These are phyloP conservation scores for Sprattus sprattus DNA, from an alignment of 2,113 vertebrate species.

Conservation along the genomic window DNA sequence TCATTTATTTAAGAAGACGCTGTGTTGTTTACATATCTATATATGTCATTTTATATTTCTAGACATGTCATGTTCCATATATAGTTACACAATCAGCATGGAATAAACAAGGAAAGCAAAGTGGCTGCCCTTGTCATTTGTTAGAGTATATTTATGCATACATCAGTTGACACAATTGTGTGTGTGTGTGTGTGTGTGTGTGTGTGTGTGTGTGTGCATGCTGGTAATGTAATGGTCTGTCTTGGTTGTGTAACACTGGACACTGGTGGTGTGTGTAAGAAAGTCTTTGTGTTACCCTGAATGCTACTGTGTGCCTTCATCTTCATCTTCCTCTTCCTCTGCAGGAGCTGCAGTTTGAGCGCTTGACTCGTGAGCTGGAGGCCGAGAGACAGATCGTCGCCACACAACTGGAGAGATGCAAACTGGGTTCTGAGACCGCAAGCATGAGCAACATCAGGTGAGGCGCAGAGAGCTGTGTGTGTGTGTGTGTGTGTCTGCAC, in stretches of 20 bases:
- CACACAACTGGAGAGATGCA: constrained; percentile 97
- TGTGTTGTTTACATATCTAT: too few relatives aligned
- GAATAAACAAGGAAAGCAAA: too few relatives aligned
- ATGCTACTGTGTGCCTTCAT: neutral
- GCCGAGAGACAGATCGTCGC: constrained; percentile 96
- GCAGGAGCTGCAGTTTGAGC: constrained; percentile 97
- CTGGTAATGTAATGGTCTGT: neutral
- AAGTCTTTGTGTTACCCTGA: neutral
- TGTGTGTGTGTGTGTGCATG: neutral
- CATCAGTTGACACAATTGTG: neutral
- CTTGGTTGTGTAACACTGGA: neutral
- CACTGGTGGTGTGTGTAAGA: neutral
- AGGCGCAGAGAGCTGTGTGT: neutral
- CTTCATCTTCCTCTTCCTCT: constrained; percentile 31
- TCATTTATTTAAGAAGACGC: too few relatives aligned
- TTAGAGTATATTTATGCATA: too few relatives aligned
- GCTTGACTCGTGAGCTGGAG: constrained; percentile 95
- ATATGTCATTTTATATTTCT: too few relatives aligned
- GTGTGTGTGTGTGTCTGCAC: neutral
- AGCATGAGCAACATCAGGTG: constrained; percentile 99
- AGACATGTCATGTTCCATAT: too few relatives aligned
- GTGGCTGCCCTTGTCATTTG: too few relatives aligned
- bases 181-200: neutral
- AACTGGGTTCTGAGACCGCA: constrained; percentile 93
- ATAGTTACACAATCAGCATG: too few relatives aligned